A percentile compares a stretch with the other conserved stretches of the same genome.
These are phyloP conservation scores for Choloepus didactylus DNA, from an alignment of 2,797 vertebrate genomes.

Conservation along the genomic window DNA sequence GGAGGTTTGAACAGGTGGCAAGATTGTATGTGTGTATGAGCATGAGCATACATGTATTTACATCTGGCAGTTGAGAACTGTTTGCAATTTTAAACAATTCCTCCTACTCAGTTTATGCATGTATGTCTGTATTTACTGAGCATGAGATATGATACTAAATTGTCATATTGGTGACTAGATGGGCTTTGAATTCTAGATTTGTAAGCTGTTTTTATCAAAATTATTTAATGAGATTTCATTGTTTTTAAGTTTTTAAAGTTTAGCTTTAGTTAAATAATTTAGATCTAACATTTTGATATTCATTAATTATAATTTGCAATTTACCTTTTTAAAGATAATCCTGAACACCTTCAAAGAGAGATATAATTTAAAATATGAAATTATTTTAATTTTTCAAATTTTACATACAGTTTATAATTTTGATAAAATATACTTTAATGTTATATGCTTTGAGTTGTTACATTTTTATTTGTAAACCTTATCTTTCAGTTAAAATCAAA, in stretches of 20 bases:
- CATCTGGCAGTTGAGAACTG: neutral
- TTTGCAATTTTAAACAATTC: neutral
- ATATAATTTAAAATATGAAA: neutral
- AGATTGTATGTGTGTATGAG: neutral
- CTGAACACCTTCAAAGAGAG: neutral
- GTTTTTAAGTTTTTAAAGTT: neutral
- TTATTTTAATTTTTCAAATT: neutral
- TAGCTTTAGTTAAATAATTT: neutral
- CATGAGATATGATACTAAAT: neutral
- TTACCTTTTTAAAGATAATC: neutral
- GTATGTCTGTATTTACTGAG: neutral
- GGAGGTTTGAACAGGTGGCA: neutral
- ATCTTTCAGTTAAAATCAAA: neutral
- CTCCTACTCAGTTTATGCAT: neutral
- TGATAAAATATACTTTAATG: neutral
- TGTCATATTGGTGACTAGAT: neutral
- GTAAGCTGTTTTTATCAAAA: neutral
- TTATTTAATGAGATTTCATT: neutral
- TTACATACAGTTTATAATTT: neutral
- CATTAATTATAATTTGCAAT: neutral
- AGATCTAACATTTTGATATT: neutral
- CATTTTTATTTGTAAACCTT: neutral
- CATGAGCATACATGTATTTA: neutral
- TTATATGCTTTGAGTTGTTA: neutral
- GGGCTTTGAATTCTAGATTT: neutral